Conservation (phyloP, 2,888 invertebrate genomes). For the Leptopilina myrica region DNA sequence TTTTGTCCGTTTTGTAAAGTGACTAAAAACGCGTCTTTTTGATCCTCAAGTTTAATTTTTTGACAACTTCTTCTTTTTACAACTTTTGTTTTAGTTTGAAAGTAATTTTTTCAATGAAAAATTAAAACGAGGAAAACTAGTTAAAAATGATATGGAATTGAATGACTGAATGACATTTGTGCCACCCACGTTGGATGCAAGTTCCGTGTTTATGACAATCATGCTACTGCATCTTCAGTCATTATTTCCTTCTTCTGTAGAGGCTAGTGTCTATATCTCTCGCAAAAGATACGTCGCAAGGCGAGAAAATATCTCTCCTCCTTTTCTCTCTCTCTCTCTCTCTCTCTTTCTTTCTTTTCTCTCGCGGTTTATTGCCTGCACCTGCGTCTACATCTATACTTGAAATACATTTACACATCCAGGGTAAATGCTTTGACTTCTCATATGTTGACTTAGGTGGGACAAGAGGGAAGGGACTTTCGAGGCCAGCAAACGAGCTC, state of each 20-base stretch:
- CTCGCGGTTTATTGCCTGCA: conserved; percentile 16
- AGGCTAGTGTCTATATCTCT: background rate
- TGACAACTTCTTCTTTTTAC: too few relatives aligned
- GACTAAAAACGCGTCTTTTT: too few relatives aligned
- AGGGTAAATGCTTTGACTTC: conserved; percentile 42
- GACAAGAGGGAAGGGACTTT: conserved; percentile 57
- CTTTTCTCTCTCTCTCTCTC: background rate
- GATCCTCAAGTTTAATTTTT: too few relatives aligned
- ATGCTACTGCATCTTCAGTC: conserved; percentile 24
- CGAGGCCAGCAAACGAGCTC: conserved; percentile 58
- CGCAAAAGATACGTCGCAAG: conserved; percentile 5
- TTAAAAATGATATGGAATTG: too few relatives aligned
- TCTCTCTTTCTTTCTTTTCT: background rate
- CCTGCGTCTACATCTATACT: conserved; percentile 37
- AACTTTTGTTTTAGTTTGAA: too few relatives aligned
- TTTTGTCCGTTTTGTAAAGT: too few relatives aligned
- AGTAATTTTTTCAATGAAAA: too few relatives aligned
- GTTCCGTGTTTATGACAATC: conserved; percentile 38
- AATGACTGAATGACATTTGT: conserved; percentile 21
- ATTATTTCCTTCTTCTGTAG: conserved; percentile 37
- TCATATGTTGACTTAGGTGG: conserved; percentile 61
- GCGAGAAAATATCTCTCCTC: background rate
- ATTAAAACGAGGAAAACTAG: too few relatives aligned
- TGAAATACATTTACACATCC: conserved; percentile 25
- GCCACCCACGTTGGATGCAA: conserved; percentile 22